Evolutionary conservation across 2,113 vertebrate genomes (phyloP).

Genomic region (Strigops habroptila): DNA sequence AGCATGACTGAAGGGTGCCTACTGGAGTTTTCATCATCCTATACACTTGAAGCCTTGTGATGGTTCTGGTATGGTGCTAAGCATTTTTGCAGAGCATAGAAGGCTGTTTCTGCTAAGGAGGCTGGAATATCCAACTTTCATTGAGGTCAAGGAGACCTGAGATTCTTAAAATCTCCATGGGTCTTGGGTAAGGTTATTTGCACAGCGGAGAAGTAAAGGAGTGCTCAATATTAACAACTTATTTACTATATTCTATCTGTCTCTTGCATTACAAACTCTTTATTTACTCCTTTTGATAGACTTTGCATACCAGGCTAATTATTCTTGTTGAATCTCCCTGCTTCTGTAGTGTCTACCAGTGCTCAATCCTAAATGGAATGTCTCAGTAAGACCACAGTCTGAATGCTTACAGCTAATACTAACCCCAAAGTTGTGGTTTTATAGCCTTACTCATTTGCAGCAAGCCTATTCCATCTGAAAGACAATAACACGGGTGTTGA

Average conservation of each 20-base stretch:
- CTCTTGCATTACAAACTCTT: not conserved
- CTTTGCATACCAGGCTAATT: not conserved
- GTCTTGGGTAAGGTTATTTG: not conserved
- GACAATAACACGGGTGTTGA: not conserved
- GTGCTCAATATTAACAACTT: not conserved
- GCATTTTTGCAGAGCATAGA: not conserved
- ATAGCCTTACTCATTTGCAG: not conserved
- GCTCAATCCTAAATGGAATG: not conserved
- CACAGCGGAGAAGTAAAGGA: not conserved
- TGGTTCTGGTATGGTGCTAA: not conserved
- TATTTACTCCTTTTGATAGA: not conserved
- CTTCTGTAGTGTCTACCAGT: not conserved
- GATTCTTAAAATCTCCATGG: not conserved
- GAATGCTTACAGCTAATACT: not conserved
- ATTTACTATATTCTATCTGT: not conserved
- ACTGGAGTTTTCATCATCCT: not conserved
- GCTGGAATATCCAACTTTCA: not conserved
- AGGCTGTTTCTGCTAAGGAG: not conserved
- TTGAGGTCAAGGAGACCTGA: not conserved
- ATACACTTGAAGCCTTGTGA: rapidly evolving
- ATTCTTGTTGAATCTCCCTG: not conserved
- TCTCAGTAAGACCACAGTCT: rapidly evolving
- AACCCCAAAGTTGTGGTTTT: not conserved
- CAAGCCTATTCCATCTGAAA: not conserved
- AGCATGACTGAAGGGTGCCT: not conserved